Evolutionary conservation across 1,140 invertebrate genomes (phyloP), one percentile per base, ranked within the genome.

Genomic region (Cepaea nemoralis): DNA sequence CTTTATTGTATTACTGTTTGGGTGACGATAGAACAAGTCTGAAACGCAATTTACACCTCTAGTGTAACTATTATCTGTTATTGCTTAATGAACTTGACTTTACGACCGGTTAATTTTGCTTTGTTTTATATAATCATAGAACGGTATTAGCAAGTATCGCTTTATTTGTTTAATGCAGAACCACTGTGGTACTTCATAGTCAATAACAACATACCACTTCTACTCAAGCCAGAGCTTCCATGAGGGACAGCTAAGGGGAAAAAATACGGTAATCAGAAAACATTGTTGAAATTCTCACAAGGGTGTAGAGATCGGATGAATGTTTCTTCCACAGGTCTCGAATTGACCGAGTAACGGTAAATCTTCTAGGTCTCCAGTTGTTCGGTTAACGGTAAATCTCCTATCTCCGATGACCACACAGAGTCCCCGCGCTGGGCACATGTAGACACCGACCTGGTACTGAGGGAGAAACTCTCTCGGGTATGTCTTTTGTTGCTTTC

Each of bases 401-500:
- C 63, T 81, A 77, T 73, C 79, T 77, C 79, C 50, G 48, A 81
- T 73, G 50, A 55, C 55, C 67, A 55, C 35, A 63, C 42, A 55
- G 24, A 50, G 63, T 39, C 66, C 59, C 66, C 76, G 33, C 67
- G 45, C 55, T 78, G 67, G 63, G 80, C 69, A 74, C 59, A 71
- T 40, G 39, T 24, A 66, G 66, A 83, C 75, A 73, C 63, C 33
- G 33, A 50, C 50, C 82, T 77, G 85, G 82, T 83, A 85, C 86
- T 85, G 85, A 85, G 87, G 84, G 80, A 66, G 66, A 75, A 84
- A 88, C 81, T 88, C 87, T 88, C 88, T 84, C 85, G 87, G 87
- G 88, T 87, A 86, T 83, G 81, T 83, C 87, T 88, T 89, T 89
- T 89, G 88, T 89, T 89, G 88, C 87, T 87, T 87, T 88, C 86